A percentile compares a stretch with the other conserved stretches of the same genome.
Evolutionary conservation across 2,113 vertebrate species (phyloP).

Genomic region (Canis aureus): DNA sequence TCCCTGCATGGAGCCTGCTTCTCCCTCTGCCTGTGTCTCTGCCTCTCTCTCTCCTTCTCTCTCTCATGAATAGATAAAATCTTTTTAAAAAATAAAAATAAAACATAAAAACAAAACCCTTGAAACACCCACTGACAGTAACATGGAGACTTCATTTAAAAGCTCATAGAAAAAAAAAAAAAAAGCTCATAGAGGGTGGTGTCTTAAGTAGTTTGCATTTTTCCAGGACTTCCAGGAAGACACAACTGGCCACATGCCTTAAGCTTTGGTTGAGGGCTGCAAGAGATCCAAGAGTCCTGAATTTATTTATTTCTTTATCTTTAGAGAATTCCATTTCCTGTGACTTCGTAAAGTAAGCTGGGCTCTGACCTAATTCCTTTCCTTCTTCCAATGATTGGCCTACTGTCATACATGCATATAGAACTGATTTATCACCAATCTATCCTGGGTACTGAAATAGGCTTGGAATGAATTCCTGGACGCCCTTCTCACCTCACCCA

Average conservation of each 20-base stretch:
- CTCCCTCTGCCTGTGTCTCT: too few species aligned
- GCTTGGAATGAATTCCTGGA: constrained; percentile 6
- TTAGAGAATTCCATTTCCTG: constrained; percentile 1
- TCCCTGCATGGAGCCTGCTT: too few species aligned
- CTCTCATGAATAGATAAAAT: too few species aligned
- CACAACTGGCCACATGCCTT: too few species aligned
- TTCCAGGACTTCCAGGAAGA: neutral
- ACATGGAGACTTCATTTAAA: neutral
- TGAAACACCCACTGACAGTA: neutral
- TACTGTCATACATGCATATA: neutral
- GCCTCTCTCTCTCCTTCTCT: too few species aligned
- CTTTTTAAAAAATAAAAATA: too few species aligned
- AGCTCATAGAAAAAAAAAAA: neutral
- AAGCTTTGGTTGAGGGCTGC: neutral
- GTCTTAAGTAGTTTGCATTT: neutral
- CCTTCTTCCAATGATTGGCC: neutral
- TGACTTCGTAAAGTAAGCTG: neutral
- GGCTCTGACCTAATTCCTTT: neutral
- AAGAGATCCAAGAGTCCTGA: neutral
- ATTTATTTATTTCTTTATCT: neutral
- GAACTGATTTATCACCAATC: constrained; percentile 4
- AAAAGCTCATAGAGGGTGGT: neutral
- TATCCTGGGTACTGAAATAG: neutral
- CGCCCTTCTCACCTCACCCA: neutral
- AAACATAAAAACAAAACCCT: neutral